These are phyloP conservation scores for Cantharis nigra DNA, from an alignment of 2,888 invertebrate genomes.

Conservation along the genomic window DNA sequence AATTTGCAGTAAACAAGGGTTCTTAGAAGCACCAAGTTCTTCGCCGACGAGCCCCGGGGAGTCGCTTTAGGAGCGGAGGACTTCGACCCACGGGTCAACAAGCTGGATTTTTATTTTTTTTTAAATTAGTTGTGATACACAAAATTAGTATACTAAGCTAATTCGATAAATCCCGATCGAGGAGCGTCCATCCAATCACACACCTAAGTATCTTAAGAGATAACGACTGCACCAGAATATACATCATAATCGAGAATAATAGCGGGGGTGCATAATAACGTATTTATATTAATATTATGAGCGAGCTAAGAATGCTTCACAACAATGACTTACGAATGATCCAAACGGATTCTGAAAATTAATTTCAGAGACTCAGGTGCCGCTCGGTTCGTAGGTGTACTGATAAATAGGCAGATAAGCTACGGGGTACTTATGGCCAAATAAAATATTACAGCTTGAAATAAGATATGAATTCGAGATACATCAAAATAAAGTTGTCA, in stretches of 20 bases:
- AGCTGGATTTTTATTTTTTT: slow-evolving; percentile 13
- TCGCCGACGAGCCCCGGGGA: slow-evolving; percentile 33
- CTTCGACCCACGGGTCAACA: slow-evolving; percentile 24
- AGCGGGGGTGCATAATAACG: slow-evolving; percentile 42
- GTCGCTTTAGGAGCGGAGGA: slow-evolving; percentile 25
- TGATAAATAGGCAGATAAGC: slow-evolving; percentile 44
- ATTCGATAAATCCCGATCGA: slow-evolving; percentile 6
- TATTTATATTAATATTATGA: slow-evolving; percentile 46
- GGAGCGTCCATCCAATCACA: slow-evolving; percentile 28
- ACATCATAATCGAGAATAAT: slow-evolving; percentile 45
- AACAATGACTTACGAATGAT: slow-evolving; percentile 46
- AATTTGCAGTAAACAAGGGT: slow-evolving; percentile 44
- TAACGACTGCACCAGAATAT: slow-evolving; percentile 39
- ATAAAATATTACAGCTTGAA: slow-evolving; percentile 47
- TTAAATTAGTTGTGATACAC: background rate
- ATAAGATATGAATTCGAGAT: slow-evolving; percentile 41
- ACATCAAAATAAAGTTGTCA: slow-evolving; percentile 40
- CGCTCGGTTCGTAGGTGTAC: slow-evolving; percentile 46
- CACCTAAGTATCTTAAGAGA: slow-evolving; percentile 30
- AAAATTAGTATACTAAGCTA: background rate
- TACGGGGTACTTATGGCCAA: slow-evolving; percentile 45
- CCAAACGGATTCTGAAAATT: slow-evolving; percentile 50
- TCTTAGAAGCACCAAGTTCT: slow-evolving; percentile 39
- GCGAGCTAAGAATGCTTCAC: slow-evolving; percentile 41
- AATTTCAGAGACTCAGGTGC: slow-evolving; percentile 48